Evolutionary conservation across 2,888 invertebrate genomes (phyloP).

Genomic region (Onthophagus sagittarius): DNA sequence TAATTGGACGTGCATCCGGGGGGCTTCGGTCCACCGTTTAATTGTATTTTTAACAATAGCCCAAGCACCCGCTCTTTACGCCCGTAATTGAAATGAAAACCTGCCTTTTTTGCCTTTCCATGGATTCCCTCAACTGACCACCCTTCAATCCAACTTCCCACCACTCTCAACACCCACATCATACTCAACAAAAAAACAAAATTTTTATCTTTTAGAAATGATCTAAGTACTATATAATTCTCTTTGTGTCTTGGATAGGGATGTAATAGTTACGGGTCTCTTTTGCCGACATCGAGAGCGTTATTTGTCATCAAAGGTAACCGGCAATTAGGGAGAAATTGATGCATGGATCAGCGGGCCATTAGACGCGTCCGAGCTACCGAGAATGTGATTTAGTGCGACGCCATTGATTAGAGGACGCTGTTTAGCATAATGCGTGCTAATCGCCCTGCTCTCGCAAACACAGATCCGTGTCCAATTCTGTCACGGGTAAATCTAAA

Average conservation of each 20-base stretch:
- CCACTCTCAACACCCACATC: not conserved
- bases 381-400: slow-evolving; percentile 47
- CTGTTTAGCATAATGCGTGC: slow-evolving; percentile 46
- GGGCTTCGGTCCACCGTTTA: not conserved
- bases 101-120: not conserved
- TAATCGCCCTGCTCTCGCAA: slow-evolving; percentile 43
- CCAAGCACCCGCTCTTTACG: not conserved
- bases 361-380: slow-evolving; percentile 41
- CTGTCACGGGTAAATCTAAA: slow-evolving; percentile 38
- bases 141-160: too few species aligned
- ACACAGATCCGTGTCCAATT: slow-evolving; percentile 39
- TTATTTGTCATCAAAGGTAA: slow-evolving; percentile 18
- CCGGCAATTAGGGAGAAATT: slow-evolving; percentile 39
- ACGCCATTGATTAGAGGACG: slow-evolving; percentile 45
- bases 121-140: not conserved
- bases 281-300: slow-evolving; percentile 18
- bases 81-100: not conserved
- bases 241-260: not conserved
- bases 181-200: not conserved
- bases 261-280: not conserved
- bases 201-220: too few species aligned
- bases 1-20: not conserved
- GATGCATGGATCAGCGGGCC: slow-evolving; percentile 39
- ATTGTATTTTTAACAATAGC: not conserved
- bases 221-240: not conserved